Percentiles rank a stretch among this genome's conserved stretches.
phyloP scores from a whole-genome alignment of 2,888 invertebrate species.

The Nowickia ferox region DNA sequence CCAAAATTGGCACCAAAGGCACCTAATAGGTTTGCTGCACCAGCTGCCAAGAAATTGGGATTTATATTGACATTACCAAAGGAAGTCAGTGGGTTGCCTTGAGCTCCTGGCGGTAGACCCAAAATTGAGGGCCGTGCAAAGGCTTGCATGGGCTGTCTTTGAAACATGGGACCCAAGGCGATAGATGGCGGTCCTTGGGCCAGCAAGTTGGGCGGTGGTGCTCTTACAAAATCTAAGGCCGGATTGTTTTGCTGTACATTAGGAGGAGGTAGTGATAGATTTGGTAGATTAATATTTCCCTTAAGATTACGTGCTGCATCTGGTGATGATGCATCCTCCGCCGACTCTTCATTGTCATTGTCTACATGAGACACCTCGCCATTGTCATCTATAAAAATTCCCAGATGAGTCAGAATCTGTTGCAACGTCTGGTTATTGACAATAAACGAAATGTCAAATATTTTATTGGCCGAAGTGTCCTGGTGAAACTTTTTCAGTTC shows the following conservation, averaged over 20 bases:
- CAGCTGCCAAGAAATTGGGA: conserved; percentile 67
- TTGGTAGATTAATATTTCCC: conserved; percentile 75
- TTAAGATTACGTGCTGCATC: conserved; percentile 55
- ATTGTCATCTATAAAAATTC: conserved; percentile 85
- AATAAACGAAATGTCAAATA: conserved; percentile 84
- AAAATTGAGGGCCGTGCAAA: conserved; percentile 85
- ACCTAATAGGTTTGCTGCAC: conserved; percentile 57
- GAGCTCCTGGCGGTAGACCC: conserved; percentile 84
- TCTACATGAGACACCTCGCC: conserved; percentile 84
- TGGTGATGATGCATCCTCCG: conserved; percentile 48
- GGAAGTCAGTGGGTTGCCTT: conserved; percentile 76
- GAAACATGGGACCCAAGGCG: conserved; percentile 83
- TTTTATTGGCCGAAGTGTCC: conserved; percentile 84
- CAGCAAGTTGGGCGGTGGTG: conserved; percentile 79
- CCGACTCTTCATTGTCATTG: conserved; percentile 72
- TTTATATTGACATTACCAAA: conserved; percentile 73
- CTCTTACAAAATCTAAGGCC: conserved; percentile 76
- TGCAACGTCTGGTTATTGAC: conserved; percentile 84
- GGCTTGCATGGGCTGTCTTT: conserved; percentile 76
- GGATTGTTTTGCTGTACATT: conserved; percentile 71
- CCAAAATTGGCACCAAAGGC: conserved; percentile 53
- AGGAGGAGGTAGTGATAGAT: conserved; percentile 79
- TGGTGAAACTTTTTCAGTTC: conserved; percentile 86
- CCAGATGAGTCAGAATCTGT: conserved; percentile 86
- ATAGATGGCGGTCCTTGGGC: conserved; percentile 71